These are phyloP conservation scores for Brachyalestes nurse DNA, from an alignment of 2,797 vertebrate genomes.

Conservation along the genomic window DNA sequence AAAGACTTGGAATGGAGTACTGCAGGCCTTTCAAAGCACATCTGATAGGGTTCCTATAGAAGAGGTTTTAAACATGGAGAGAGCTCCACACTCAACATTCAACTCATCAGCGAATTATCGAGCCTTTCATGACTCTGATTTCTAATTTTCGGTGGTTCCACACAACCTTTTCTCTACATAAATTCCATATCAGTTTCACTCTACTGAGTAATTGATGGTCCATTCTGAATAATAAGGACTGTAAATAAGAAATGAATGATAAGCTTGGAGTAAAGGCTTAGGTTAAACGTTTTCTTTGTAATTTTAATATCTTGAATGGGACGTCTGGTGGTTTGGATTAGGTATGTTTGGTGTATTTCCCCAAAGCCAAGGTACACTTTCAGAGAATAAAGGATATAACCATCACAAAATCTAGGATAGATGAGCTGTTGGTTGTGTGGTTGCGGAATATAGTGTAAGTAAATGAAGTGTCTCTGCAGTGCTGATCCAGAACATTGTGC, in stretches of 20 bases:
- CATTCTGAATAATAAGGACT: neutral
- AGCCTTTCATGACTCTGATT: neutral
- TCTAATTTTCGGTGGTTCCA: neutral
- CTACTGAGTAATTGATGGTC: neutral
- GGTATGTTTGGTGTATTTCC: neutral
- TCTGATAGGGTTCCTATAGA: neutral
- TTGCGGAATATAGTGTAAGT: neutral
- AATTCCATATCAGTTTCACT: neutral
- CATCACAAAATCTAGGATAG: no score
- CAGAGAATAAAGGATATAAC: neutral
- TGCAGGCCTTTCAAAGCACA: neutral
- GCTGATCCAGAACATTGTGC: neutral
- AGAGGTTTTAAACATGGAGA: neutral
- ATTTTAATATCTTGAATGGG: neutral
- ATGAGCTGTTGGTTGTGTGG: neutral
- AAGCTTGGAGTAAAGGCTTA: neutral
- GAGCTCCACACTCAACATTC: neutral
- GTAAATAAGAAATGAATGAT: neutral
- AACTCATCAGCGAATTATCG: neutral
- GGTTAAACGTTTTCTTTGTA: neutral
- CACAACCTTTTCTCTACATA: neutral
- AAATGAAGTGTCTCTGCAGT: neutral
- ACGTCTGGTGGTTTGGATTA: neutral
- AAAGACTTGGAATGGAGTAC: neutral
- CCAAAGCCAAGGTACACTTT: neutral